Evolutionary conservation across 2,797 vertebrate species (phyloP).

Genomic region (Pachyuromys duprasi): DNA sequence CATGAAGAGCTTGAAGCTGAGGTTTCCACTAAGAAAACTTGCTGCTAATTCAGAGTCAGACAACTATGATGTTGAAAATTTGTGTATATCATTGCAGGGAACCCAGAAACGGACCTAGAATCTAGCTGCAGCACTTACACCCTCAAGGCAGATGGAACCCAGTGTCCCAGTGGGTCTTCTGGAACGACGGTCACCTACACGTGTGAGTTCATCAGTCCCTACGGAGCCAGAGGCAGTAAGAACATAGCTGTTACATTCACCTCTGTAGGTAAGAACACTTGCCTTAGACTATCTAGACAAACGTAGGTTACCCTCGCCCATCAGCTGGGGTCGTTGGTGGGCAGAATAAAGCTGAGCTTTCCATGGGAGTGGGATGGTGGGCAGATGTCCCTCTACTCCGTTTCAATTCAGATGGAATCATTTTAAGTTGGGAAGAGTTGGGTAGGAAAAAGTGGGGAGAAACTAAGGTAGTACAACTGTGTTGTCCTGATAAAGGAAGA

Average conservation of each 20-base stretch:
- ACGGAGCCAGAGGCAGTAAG: constrained; percentile 77
- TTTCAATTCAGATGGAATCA: not conserved
- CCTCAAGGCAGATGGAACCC: constrained; percentile 55
- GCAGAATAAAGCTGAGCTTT: not conserved
- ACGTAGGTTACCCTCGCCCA: not conserved
- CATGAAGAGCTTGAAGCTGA: not conserved
- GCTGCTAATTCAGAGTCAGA: not conserved
- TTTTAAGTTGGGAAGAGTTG: not conserved
- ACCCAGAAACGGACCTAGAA: constrained; percentile 34
- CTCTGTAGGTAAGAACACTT: constrained; percentile 81
- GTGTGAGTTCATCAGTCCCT: constrained; percentile 80
- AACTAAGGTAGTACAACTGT: fast-evolving
- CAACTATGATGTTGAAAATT: not conserved
- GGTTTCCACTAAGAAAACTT: not conserved
- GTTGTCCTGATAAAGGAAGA: not conserved
- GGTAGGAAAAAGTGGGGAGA: not conserved
- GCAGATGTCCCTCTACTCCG: not conserved
- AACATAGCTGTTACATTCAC: constrained; percentile 82
- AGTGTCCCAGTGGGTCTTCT: constrained; percentile 76
- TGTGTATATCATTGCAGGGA: constrained; percentile 79
- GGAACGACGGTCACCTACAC: constrained; percentile 77
- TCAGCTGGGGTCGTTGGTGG: not conserved
- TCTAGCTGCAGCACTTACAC: constrained; percentile 81
- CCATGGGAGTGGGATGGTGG: not conserved
- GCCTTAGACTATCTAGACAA: not conserved